These are phyloP conservation scores for Chanos chanos DNA, from an alignment of 2,797 vertebrate species.

Conservation along the genomic window DNA sequence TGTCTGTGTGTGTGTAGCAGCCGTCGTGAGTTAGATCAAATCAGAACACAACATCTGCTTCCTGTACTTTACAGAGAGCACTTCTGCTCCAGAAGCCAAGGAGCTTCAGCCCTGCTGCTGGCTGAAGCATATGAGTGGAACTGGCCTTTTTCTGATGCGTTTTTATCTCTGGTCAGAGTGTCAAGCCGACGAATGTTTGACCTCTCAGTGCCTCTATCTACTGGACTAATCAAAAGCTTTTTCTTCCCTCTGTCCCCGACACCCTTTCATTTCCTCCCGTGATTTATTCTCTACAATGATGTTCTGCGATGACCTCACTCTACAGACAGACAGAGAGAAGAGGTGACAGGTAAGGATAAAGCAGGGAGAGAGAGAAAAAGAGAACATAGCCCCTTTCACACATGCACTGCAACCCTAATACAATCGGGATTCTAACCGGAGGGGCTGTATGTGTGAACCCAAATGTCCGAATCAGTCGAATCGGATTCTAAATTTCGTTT, in stretches of 20 bases:
- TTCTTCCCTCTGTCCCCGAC: neutral
- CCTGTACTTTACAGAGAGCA: neutral
- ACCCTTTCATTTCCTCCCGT: neutral
- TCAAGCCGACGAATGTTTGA: slow-evolving; percentile 2
- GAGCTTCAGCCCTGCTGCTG: neutral
- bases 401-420: too few relatives aligned
- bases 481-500: too few relatives aligned
- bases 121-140: neutral
- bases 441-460: too few relatives aligned
- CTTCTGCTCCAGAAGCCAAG: neutral
- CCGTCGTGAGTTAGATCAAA: neutral
- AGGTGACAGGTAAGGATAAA: too few relatives aligned
- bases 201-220: neutral
- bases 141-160: neutral
- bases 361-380: too few relatives aligned
- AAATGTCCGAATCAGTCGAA: too few relatives aligned
- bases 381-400: too few relatives aligned
- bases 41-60: slow-evolving; percentile 1
- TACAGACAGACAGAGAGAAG: too few relatives aligned
- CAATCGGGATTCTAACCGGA: too few relatives aligned
- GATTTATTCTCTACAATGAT: slow-evolving; percentile 17
- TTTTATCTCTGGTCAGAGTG: neutral
- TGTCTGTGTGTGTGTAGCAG: neutral
- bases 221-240: slow-evolving; percentile 1
- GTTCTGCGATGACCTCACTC: slow-evolving; percentile 9